Base-by-base conservation (phyloP, 2,113 vertebrate genomes). In the Ariopsis seemanni region DNA sequence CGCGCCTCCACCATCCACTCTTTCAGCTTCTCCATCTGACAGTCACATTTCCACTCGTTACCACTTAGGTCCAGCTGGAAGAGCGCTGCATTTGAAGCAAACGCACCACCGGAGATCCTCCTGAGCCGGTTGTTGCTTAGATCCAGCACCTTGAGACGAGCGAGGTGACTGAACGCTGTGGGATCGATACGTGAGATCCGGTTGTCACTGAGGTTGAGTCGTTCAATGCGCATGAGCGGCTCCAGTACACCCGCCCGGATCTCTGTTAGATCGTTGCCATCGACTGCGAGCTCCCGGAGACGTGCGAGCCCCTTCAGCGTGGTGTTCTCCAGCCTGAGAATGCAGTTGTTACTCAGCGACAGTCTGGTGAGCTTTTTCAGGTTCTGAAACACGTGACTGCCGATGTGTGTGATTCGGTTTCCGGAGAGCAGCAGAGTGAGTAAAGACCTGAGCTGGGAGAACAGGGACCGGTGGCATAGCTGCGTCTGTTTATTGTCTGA, bases 21-120 rank as follows among this genome's bases (percentile, higher is more conserved):
- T 91, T 96, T 97, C 90, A 99, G 91, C 72, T 95, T 95, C 8
- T 95, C 93, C 67, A 99, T 93, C 48, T 94, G 95, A 86, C 98
- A 99, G 92, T 99, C 97, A 7, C 98, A 99, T 3, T 93, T 98
- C 98, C 98, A 99, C 91, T 96, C 94, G 15, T 99, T 99, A 60
- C 96, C 97, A 10, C 96, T 96, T 88, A 99, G 95, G 88, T 98
- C 96, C 87, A 99, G 89, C 82, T 96, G 94, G 87, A 96, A 96
- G 85, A 99, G 96, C 7, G 93, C 93, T 0, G 92, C 92, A 91
- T 95, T 99, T 72, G 96, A 93, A 42, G 96, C 86, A 53, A 99
- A 97, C 72, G 95, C 94, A 10, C 96, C 93, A 0, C 97, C 97
- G 0, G 97, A 94, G 25, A 99, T 94, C 9, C 95, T 96, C n/a